phyloP scores from a whole-genome alignment of 2,113 vertebrate genomes.

The Pedetes capensis region DNA sequence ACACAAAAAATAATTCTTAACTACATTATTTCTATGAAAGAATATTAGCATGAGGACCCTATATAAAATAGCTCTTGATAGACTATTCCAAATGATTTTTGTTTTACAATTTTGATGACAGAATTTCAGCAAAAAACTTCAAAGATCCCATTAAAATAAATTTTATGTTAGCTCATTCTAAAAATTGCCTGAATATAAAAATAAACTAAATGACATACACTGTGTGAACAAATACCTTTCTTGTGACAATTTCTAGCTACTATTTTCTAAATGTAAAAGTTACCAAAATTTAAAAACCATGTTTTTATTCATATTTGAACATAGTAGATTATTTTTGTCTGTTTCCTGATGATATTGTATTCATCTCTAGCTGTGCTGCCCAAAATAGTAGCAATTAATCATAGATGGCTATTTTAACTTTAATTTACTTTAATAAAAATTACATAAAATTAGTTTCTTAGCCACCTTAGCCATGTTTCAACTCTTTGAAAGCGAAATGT shows the following conservation, averaged over 20 bases:
- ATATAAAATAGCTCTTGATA: neutral
- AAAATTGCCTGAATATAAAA: slow-evolving; percentile 36
- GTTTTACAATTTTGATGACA: neutral
- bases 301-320: slow-evolving; percentile 1
- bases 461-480: neutral
- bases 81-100: neutral
- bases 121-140: neutral
- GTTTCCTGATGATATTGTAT: neutral
- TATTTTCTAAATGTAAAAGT: slow-evolving; percentile 6
- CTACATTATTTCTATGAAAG: neutral
- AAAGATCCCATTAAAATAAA: slow-evolving; percentile 12
- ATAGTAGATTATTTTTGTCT: neutral
- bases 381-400: neutral
- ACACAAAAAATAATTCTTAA: neutral
- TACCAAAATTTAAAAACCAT: neutral
- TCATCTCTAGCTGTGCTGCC: neutral
- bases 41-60: neutral
- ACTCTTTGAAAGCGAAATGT: neutral
- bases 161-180: neutral
- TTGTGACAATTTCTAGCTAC: neutral
- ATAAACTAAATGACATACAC: neutral
- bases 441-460: neutral
- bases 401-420: neutral
- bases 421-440: slow-evolving; percentile 29
- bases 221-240: neutral